Evolutionary conservation across 2,113 vertebrate species (phyloP), one percentile per base, ranked within the genome.

Genomic region (Platichthys flesus): DNA sequence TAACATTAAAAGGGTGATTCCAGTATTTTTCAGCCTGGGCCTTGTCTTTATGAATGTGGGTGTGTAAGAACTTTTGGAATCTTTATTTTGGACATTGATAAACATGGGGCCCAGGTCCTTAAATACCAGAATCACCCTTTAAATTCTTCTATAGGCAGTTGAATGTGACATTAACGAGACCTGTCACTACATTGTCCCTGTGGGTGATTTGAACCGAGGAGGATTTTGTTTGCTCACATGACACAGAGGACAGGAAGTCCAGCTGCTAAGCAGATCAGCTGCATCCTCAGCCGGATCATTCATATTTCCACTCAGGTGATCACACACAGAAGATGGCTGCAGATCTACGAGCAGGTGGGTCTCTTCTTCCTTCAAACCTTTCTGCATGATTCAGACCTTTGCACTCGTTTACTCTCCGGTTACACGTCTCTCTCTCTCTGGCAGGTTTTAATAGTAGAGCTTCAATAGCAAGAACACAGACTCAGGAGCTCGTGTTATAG

Each of bases 211-310:
- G 31, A 7, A 31, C 31, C 58, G 52, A 64, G 3, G 65, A 73
- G 70, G 85, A 87, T 81, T 83, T 45, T 47, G 59, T 81, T 69
- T 76, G 71, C 37, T 83, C 85, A 83, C 76, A 61, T 90, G 84
- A 82, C 68, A 24, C 69, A 82, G 65, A 57, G 71, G 76, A 85
- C 66, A 64, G 73, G 61, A 72, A 62, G 62, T 51, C 21, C 78
- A 79, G 69, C n/a, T 71, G 73, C 52, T 90, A 86, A 92, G 83
- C 2, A 65, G 87, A 80, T 88, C 73, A 87, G 45, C 77, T 74
- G 74, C 18, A 84, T 85, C 74, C 37, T 78, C 75, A 87, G 45
- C 77, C 73, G 78, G n/a, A 82, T 85, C 74, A 47, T 78, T 87
- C 81, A 90, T 82, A 88, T 91, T 85, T 84, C 80, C 84, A 72